Evolutionary conservation across 2,888 invertebrate species (phyloP), one percentile per base, ranked within the genome.

Genomic region (Trachelus troglodyta): DNA sequence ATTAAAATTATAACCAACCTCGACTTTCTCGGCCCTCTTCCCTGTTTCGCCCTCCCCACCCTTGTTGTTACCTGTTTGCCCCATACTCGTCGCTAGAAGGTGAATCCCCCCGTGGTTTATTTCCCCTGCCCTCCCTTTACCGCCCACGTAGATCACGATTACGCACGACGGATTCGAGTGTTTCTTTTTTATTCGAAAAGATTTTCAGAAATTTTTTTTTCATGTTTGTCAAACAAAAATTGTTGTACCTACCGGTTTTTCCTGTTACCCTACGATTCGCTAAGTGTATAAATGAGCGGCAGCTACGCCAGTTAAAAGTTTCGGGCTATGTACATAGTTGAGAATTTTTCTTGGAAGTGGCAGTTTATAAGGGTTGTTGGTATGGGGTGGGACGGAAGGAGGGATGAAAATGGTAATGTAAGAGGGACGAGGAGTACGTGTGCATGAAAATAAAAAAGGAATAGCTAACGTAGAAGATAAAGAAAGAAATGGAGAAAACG

Each of bases 1-100:
- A 91, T 91, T 91, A 91, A 91, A 91, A 91, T 91, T 91, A 91
- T 91, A 91, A 90, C 88, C 89, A 88, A 87, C 86, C 88, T 85
- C 37, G 34, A 35, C 30, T 37, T 35, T 34, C 74, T 23, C 31
- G 74, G 74, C 23, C 74, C 34, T 30, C 23, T 11, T 74, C 74
- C 37, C 74, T 74, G n/a, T 74, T 37, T 74, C 79, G 69, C 75
- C 82, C 81, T 78, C 78, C 76, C 74, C 75, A 77, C 80, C 79
- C 80, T 79, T 81, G 78, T 79, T 78, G 79, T 81, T 81, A 80
- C 75, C 79, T 77, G 73, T 74, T 35, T n/a, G 12, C n/a, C 56
- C 56, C 56, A 56, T 56, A 56, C 75, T 75, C 73, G 78, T 79
- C 78, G 37, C 80, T 73, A 69, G 75, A 69, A 33, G 69, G 68